These are phyloP conservation scores for Megalopta genalis DNA, from an alignment of 1,140 invertebrate species.

Conservation along the genomic window DNA sequence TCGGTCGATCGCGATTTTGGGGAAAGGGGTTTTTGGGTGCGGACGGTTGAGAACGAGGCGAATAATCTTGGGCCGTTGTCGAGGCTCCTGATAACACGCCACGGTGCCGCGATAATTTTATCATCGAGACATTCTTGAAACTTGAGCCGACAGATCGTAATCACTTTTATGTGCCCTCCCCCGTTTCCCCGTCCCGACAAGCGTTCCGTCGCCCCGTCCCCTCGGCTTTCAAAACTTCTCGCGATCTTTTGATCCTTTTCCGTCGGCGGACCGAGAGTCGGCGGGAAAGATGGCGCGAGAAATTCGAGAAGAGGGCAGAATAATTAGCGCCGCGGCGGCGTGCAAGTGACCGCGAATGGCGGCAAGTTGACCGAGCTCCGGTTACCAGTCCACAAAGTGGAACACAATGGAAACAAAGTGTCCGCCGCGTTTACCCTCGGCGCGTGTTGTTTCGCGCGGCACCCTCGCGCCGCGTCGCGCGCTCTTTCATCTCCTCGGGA, in stretches of 20 bases:
- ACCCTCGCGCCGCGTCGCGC: neutral
- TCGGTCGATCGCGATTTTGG: constrained; percentile 7
- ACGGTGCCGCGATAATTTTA: constrained; percentile 45
- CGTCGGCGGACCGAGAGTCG: too few species aligned
- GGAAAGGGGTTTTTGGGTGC: too few species aligned
- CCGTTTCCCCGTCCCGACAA: too few species aligned
- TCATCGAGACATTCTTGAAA: constrained; percentile 37
- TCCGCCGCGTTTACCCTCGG: constrained; percentile 26
- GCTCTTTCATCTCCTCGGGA: constrained; percentile 36
- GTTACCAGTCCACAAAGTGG: constrained; percentile 12
- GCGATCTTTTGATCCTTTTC: too few species aligned
- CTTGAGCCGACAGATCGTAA: constrained; percentile 37
- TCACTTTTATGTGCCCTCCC: neutral
- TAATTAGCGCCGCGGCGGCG: neutral
- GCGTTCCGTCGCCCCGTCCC: too few species aligned
- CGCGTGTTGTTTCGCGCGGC: constrained; percentile 3
- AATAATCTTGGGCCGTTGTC: neutral
- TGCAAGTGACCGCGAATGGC: constrained; percentile 14
- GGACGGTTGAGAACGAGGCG: too few species aligned
- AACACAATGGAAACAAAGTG: constrained; percentile 44
- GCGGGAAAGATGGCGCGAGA: too few species aligned
- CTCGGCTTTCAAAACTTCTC: too few species aligned
- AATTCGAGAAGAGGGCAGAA: too few species aligned
- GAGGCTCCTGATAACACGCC: neutral
- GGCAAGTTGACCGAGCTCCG: constrained; percentile 7